Conservation (phyloP, 2,888 invertebrate species). For the Melinaea marsaeus region DNA sequence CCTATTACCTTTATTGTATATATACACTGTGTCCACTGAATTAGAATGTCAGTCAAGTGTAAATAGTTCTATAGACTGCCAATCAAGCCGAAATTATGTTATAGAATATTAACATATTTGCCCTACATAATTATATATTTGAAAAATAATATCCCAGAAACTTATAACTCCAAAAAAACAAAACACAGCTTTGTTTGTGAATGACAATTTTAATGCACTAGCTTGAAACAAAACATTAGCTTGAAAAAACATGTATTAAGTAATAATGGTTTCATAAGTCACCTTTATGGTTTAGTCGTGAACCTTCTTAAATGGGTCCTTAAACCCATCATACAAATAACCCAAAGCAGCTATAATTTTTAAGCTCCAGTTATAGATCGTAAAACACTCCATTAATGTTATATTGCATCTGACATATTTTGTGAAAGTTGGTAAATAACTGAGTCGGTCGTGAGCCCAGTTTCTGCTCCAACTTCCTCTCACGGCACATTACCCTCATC, state of each 20-base stretch:
- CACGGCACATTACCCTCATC: slow-evolving; percentile 72
- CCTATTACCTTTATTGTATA: neutral
- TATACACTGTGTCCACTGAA: slow-evolving; percentile 32
- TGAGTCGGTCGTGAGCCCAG: slow-evolving; percentile 44
- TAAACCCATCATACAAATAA: neutral
- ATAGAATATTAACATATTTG: too few relatives aligned
- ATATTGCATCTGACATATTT: slow-evolving; percentile 5
- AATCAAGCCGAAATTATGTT: neutral
- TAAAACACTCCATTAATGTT: slow-evolving; percentile 1
- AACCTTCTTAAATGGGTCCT: neutral
- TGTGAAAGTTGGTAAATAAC: slow-evolving; percentile 18
- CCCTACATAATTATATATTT: too few relatives aligned
- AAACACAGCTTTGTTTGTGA: too few relatives aligned
- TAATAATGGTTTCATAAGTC: neutral
- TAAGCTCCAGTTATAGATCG: neutral
- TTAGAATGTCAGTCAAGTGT: slow-evolving; percentile 20
- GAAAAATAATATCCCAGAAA: too few relatives aligned
- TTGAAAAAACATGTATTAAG: too few relatives aligned
- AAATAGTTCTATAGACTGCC: slow-evolving; percentile 14
- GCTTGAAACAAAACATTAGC: too few relatives aligned
- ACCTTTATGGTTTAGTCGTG: neutral
- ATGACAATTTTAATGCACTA: too few relatives aligned
- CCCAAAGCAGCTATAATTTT: slow-evolving; percentile 2
- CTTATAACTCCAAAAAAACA: too few relatives aligned
- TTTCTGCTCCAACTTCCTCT: slow-evolving; percentile 66